Base-by-base conservation (phyloP, 2,888 invertebrate genomes). In the Cremastobaeus sp. region DNA sequence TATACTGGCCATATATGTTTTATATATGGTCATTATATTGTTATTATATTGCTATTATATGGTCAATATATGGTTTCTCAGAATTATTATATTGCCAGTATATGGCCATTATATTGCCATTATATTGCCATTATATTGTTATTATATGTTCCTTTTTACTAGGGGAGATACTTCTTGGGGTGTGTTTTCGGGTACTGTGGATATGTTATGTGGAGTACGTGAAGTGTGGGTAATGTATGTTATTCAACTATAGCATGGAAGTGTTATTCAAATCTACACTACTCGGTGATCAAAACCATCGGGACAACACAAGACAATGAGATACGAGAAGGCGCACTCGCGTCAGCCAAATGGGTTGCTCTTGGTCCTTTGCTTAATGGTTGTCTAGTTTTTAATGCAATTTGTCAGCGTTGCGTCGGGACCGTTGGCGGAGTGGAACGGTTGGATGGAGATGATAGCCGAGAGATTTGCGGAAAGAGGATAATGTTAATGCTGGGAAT, bases 391-490 rank as follows among this genome's bases (percentile, higher is more conserved):
- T 39, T 28, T 48, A 41, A 35, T 81, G 39, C 9, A 55, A 37
- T 15, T 80, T 77, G 84, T 82, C 83, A 82, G 83, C 80, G 84
- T 85, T 81, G 85, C 85, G 85, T 85, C 85, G 85, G 85, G 85
- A 85, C 81, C 84, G 85, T 85, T 84, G 85, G 85, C 82, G 79
- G 81, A 81, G 82, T 83, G 85, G 84, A 84, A 80, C 80, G 77
- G 78, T 76, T 76, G 79, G 66, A 48, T 72, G 72, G 70, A 65
- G 45, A 75, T 70, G 65, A 62, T 47, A 75, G 59, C 62, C 47
- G 35, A 55, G 2, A 55, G 25, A 52, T 18, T 35, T 30, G 50
- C 47, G 50, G 43, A 41, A 50, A 25, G n/a, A n/a, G 11, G 11
- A 32, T 15, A 47, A 20, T 75, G 50, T 71, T 62, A 75, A 52